Base-by-base conservation (phyloP, 2,113 vertebrate genomes). In the Pachycephala philippinensis region DNA sequence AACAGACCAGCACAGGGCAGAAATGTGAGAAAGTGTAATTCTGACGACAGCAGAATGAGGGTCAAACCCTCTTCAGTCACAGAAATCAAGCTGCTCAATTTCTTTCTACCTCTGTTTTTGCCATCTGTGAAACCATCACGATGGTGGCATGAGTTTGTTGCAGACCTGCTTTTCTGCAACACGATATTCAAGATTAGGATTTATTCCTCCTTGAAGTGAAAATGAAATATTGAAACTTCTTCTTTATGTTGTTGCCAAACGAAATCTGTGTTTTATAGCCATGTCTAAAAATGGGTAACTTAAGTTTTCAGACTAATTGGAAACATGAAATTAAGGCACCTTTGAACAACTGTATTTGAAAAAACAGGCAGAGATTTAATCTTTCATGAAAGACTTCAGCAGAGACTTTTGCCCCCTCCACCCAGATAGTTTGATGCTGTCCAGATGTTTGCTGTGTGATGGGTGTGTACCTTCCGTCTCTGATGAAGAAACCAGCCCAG, bases 401-500 rank as follows among this genome's bases (percentile, higher is more conserved):
- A 68, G 88, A 95, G 63, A 33, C 22, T 33, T 81, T 86, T 90
- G 33, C 52, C 80, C 79, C 90, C 76, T 97, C 93, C 79, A 82
- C 71, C 49, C 31, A 0, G 79, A 81, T 40, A 78, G 68, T 75
- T 70, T 97, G 93, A 97, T 93, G 69, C 40, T 92, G 60, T 94
- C 90, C 95, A 97, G 93, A 97, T 93, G 91, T 91, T 91, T 97
- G 74, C 33, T 89, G 89, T 19, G 11, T 76, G 26, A 53, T 80
- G 85, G 85, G 90, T 90, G 95, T 92, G 88, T 92, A 81, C 72
- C 53, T 94, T 85, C 77, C 72, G 68, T 39, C 79, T 89, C 70
- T 81, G 76, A 93, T 7, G 27, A 86, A 76, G 39, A 92, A 80
- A 90, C 44, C 90, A 88, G 76, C 21, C 93, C 83, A 94, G 92